A percentile compares a stretch with the other conserved stretches of the same genome.
These are phyloP conservation scores for Anguilla marmorata DNA, from an alignment of 2,797 vertebrate species.

Conservation along the genomic window DNA sequence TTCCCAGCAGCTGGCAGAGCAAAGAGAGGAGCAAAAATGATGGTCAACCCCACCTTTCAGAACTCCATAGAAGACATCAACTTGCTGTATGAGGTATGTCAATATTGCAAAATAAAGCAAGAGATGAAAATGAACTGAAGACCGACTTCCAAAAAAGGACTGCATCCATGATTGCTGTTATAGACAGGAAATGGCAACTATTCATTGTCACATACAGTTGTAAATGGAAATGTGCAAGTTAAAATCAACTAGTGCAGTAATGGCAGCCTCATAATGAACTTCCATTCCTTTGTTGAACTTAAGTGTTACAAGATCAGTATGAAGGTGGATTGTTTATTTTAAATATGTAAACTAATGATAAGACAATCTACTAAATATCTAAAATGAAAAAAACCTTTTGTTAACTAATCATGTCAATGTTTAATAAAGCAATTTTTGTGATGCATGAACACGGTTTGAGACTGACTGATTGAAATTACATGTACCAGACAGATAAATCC, in stretches of 20 bases:
- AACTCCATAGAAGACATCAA: constrained; percentile 79
- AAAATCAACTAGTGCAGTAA: background rate
- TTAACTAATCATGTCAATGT: background rate
- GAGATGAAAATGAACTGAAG: background rate
- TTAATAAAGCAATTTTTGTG: background rate
- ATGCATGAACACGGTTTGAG: background rate
- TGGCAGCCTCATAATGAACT: background rate
- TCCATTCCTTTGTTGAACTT: background rate
- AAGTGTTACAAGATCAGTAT: background rate
- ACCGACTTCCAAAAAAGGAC: background rate
- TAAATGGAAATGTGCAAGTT: background rate
- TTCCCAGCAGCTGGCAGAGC: constrained; percentile 83
- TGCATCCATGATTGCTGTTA: background rate
- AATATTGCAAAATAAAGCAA: background rate
- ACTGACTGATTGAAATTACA: background rate
- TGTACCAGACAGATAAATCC: background rate
- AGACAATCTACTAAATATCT: background rate
- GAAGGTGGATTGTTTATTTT: background rate
- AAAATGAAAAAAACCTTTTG: background rate
- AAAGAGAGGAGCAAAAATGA: constrained; percentile 74
- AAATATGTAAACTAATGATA: background rate
- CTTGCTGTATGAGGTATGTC: constrained; percentile 87
- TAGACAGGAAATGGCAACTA: background rate
- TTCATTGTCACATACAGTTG: background rate
- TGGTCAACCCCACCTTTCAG: constrained; percentile 83